Evolutionary conservation across 2,888 invertebrate genomes (phyloP), one percentile per base, ranked within the genome.

Genomic region (Caenorhabditis macrosperma): DNA sequence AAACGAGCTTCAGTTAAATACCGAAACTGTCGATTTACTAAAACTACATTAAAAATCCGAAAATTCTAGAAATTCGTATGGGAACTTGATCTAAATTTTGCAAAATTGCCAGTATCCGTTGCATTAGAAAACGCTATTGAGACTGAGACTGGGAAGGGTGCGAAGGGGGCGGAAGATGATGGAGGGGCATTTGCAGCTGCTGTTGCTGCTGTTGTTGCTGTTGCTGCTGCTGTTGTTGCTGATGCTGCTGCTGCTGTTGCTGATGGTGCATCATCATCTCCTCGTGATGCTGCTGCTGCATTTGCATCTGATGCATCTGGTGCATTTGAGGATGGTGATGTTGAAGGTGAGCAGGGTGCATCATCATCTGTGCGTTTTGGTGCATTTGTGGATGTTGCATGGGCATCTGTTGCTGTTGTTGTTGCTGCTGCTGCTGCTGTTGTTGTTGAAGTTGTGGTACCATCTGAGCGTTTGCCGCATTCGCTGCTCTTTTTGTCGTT

Each of bases 331-430:
- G 69, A 33, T 59, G 69, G 20, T 68, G 67, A 52, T 35, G 33
- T 12, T 60, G 61, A 52, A 52, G 38, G n/a, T 71, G 68, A 22
- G 26, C 30, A 28, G 54, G 72, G 30, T 69, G 69, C 24, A 55
- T 61, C 72, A 72, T 72, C 63, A 72, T 72, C 54, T 72, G 69
- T 26, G 59, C 68, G 38, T 60, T 69, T 24, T 38, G 60, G 61
- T 69, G 57, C 57, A 52, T 52, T 64, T 68, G 67, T 30, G 41
- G 67, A 6, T 55, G 55, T 33, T 55, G 50, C 2, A 52, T 3
- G 4, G 52, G 28, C 64, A 54, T 38, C n/a, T 66, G 46, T 7
- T 60, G 63, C 24, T 64, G 68, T 24, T 67, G 67, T 55, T 67
- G 66, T 26, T 54, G 52, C 9, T 24, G 3, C 22, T 50, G 50